A percentile compares a stretch with the other conserved stretches of the same genome.
Conservation (phyloP, 2,797 vertebrate genomes). For the Zalophus californianus region DNA sequence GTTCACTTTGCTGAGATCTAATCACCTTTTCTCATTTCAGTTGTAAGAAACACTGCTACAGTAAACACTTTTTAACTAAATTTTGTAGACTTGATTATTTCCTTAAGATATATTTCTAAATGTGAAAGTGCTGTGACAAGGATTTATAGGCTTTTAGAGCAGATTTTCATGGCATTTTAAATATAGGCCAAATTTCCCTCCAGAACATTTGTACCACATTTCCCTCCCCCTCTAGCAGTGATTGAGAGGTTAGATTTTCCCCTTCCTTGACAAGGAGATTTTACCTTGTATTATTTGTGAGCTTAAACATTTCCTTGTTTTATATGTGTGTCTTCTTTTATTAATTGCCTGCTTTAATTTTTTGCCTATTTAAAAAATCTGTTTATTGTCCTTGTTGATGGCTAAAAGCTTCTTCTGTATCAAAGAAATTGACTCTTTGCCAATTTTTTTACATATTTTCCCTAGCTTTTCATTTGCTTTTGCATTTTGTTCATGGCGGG, state of each 20-base stretch:
- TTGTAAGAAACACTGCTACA: not conserved
- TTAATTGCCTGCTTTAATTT: not conserved
- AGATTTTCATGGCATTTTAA: slow-evolving; percentile 9
- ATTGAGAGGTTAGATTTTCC: not conserved
- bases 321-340: not conserved
- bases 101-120: not conserved
- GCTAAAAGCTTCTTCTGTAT: not conserved
- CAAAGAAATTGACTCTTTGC: not conserved
- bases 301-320: not conserved
- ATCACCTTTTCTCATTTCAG: not conserved
- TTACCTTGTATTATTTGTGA: not conserved
- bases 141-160: not conserved
- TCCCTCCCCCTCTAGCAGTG: not conserved
- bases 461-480: not conserved
- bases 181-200: not conserved
- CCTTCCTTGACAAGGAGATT: not conserved
- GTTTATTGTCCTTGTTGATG: not conserved
- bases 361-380: not conserved
- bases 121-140: not conserved
- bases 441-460: not conserved
- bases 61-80: not conserved
- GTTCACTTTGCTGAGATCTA: not conserved
- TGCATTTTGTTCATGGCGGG: not conserved
- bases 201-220: not conserved
- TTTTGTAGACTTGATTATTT: not conserved